Base-by-base conservation (phyloP, 2,797 vertebrate species). In the Rhynchotus rufescens region DNA sequence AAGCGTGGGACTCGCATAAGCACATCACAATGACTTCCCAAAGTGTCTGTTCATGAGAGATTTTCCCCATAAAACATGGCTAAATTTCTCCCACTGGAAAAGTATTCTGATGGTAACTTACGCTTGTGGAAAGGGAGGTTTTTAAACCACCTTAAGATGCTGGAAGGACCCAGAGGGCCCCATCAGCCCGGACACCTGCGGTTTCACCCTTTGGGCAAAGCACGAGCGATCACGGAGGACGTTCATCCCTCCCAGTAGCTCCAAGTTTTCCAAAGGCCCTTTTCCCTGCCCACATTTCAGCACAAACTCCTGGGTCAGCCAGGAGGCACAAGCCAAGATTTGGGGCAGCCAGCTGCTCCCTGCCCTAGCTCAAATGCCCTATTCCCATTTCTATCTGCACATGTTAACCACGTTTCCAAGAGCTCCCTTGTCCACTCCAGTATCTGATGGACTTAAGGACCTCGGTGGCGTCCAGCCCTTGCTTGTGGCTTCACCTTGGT, bases 81-180 rank as follows among this genome's bases (percentile, higher is more conserved):
- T 16, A 54, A 15, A 54, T 54, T 54, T 54, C 52, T 54, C 52
- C 28, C 52, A 54, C 28, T 30, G 52, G 52, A 28, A 30, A 30
- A 54, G 52, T 40, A 10, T 30, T n/a, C 64, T 2, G 36, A 20
- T 16, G 60, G 56, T 65, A 82, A 34, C 59, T 67, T 1, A n/a
- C 4, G 17, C 14, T 67, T 10, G 9, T 19, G 47, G 13, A 23
- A 69, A 69, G 32, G 0, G 3, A 78, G 3, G 15, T 9, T 1
- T 73, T 64, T 54, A 84, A 49, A 38, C 4, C 2, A 1, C 16
- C 2, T 1, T 2, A 12, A 23, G 9, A 22, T 11, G 62, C 51
- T 1, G 0, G 25, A 62, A 16, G 64, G 52, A 20, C 28, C 28
- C 52, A 17, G 26, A 30, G 52, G 28, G 52, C 52, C 15, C 28